Evolutionary conservation across 2,797 vertebrate genomes (phyloP).

Genomic region (Anniella stebbinsi): DNA sequence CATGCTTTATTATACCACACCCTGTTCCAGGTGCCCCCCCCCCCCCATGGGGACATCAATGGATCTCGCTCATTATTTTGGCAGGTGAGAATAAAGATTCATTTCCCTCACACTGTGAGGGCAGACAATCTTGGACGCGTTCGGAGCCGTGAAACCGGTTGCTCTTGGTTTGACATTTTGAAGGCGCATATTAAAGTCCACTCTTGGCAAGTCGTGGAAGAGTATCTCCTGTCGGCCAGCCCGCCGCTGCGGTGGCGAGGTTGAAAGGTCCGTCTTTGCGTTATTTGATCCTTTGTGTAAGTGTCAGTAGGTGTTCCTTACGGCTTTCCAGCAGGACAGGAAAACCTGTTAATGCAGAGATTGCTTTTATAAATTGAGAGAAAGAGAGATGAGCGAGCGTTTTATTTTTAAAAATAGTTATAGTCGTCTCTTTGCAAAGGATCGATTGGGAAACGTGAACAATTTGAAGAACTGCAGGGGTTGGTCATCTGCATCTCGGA

Average conservation of each 20-base stretch:
- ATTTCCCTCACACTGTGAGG: accelerated
- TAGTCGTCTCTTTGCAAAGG: neutral
- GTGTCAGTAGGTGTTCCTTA: constrained; percentile 10
- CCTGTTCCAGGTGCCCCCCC: neutral
- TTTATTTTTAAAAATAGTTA: neutral
- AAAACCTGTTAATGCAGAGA: neutral
- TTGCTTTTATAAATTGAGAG: neutral
- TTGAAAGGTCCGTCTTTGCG: neutral
- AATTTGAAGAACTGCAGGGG: constrained; percentile 6
- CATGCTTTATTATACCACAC: neutral
- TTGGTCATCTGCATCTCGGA: neutral
- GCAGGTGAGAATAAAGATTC: neutral
- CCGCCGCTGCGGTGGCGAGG: neutral
- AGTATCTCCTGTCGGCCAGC: neutral
- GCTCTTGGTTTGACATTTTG: neutral
- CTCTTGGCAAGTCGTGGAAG: neutral
- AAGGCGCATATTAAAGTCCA: accelerated
- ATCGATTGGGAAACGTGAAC: constrained; percentile 6
- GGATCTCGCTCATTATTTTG: neutral
- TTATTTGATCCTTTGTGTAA: constrained; percentile 31
- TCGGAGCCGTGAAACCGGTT: accelerated
- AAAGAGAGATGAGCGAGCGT: neutral
- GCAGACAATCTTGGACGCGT: neutral
- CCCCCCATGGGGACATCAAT: neutral
- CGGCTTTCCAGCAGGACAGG: neutral